Percentiles rank a stretch among this genome's conserved stretches.
Evolutionary conservation across 1,140 invertebrate genomes (phyloP).

Genomic region (Trachymyrmex cornetzi): DNA sequence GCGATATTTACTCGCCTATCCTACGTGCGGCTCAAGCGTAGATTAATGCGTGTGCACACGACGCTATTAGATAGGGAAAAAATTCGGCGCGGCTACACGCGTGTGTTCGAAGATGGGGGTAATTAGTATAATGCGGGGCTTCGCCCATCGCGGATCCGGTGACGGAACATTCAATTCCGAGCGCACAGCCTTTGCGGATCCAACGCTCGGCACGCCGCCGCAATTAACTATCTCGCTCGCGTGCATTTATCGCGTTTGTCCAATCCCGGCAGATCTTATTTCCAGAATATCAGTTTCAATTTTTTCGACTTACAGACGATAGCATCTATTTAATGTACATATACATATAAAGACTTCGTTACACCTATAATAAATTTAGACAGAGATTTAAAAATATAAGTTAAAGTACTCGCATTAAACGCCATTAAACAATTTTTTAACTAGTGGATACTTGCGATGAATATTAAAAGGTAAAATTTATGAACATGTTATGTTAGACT

Average conservation of each 20-base stretch:
- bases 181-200: not conserved
- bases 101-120: slow-evolving; percentile 12
- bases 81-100: slow-evolving; percentile 21
- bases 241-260: slow-evolving; percentile 42
- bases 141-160: not conserved
- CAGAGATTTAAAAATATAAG: too few species aligned
- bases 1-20: slow-evolving; percentile 40
- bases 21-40: not conserved
- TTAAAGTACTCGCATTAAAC: too few species aligned
- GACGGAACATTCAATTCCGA: slow-evolving; percentile 30
- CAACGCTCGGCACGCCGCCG: not conserved
- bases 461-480: not conserved
- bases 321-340: not conserved
- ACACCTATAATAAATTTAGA: too few species aligned
- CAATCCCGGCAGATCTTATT: not conserved
- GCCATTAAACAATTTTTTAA: too few species aligned
- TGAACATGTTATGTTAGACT: not conserved
- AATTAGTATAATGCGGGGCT: slow-evolving; percentile 26
- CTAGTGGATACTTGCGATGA: not conserved
- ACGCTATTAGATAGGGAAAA: slow-evolving; percentile 4
- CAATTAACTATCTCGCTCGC: slow-evolving; percentile 35
- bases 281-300: slow-evolving; percentile 18
- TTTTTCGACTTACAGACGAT: slow-evolving; percentile 5
- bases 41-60: not conserved
- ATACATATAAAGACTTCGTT: not conserved